These are phyloP conservation scores for Drosophila nebulosa DNA, from an alignment of 1,140 invertebrate genomes.

Conservation along the genomic window DNA sequence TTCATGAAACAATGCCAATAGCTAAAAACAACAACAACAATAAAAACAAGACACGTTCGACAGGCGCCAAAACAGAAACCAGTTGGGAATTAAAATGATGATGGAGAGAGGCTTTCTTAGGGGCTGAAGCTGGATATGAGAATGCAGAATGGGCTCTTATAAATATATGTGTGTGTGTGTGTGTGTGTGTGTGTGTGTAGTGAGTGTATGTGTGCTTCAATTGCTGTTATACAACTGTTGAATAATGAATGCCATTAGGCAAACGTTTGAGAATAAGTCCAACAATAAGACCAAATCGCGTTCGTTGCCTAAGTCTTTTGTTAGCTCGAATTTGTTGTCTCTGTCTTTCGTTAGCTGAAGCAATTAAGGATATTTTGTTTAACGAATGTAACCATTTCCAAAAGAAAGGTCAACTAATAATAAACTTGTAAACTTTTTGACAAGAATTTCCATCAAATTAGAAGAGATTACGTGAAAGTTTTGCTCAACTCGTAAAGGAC, in stretches of 20 bases:
- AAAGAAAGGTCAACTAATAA: too few relatives aligned
- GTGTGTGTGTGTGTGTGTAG: constrained; percentile 2
- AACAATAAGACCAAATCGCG: constrained; percentile 12
- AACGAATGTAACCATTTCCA: too few relatives aligned
- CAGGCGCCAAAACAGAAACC: constrained; percentile 32
- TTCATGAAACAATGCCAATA: constrained; percentile 34
- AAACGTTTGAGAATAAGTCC: constrained; percentile 7
- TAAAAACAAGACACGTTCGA: constrained; percentile 20
- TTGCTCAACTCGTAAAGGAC: too few relatives aligned
- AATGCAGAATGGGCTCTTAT: constrained; percentile 22
- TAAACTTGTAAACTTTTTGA: too few relatives aligned
- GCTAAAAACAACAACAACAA: constrained; percentile 14
- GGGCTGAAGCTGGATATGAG: constrained; percentile 5
- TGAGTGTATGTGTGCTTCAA: constrained; percentile 19
- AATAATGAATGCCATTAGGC: constrained; percentile 51
- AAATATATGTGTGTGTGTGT: not conserved
- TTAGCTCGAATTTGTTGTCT: constrained; percentile 18
- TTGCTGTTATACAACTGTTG: constrained; percentile 64
- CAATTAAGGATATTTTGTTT: not conserved
- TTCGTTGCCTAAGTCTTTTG: constrained; percentile 46
- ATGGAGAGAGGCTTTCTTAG: not conserved
- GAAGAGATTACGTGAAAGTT: too few relatives aligned
- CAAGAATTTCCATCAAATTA: too few relatives aligned
- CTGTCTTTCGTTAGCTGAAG: constrained; percentile 32
- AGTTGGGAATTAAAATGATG: constrained; percentile 21